These are phyloP conservation scores for Phenganax subtilis DNA, from an alignment of 92 coral and sea anemone species.

Conservation along the genomic window DNA sequence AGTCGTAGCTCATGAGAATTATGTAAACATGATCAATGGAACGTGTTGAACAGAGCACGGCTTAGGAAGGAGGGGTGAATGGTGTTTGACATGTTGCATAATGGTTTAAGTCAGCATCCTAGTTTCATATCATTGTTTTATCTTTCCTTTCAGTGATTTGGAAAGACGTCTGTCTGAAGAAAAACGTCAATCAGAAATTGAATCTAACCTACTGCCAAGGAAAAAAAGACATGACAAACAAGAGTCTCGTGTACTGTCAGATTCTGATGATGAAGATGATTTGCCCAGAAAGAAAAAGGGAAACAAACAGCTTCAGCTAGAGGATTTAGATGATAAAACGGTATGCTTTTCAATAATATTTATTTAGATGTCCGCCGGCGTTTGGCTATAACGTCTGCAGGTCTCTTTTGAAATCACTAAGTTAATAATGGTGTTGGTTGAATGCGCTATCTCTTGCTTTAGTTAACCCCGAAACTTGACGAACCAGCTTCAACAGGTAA, in stretches of 20 bases:
- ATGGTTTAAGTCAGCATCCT: too few relatives aligned
- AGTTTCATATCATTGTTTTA: too few relatives aligned
- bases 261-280: constrained; percentile 23
- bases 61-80: too few relatives aligned
- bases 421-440: background rate
- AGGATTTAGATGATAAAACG: constrained; percentile 32
- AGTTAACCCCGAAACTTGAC: constrained; percentile 8
- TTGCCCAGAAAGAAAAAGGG: background rate
- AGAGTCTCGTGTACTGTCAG: constrained; percentile 10
- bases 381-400: background rate
- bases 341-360: background rate
- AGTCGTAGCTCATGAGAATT: too few relatives aligned
- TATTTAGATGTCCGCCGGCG: background rate
- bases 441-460: background rate
- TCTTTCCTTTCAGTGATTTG: constrained; percentile 16
- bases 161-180: constrained; percentile 10
- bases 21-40: too few relatives aligned
- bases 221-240: background rate
- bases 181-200: background rate
- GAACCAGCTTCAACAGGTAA: constrained; percentile 20
- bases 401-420: background rate
- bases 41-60: too few relatives aligned
- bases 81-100: too few relatives aligned
- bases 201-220: background rate
- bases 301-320: constrained; percentile 8